phyloP scores from a whole-genome alignment of 1,140 invertebrate genomes.

The Drosophila nasuta region DNA sequence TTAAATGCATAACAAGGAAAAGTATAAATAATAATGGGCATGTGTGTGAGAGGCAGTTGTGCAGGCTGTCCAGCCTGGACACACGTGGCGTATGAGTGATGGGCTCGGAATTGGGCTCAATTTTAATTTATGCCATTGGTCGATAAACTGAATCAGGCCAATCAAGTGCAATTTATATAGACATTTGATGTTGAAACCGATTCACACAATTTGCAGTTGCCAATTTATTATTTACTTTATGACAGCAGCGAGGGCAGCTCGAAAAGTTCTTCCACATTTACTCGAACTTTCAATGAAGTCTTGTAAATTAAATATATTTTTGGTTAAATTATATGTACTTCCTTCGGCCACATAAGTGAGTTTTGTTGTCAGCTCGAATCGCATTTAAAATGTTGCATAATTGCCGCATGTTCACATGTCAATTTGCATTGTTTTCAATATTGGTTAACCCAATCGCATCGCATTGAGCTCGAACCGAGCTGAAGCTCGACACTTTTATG shows the following conservation, averaged over 20 bases:
- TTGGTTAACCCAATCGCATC: slow-evolving; percentile 24
- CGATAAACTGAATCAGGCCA: slow-evolving; percentile 70
- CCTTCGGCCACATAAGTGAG: neutral
- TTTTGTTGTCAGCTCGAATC: neutral
- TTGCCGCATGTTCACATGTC: slow-evolving; percentile 67
- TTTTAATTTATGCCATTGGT: slow-evolving; percentile 80
- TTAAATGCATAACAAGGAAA: slow-evolving; percentile 73
- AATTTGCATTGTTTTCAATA: slow-evolving; percentile 67
- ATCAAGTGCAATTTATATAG: slow-evolving; percentile 83
- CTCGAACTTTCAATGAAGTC: too few species aligned
- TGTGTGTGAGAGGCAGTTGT: neutral
- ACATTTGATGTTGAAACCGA: slow-evolving; percentile 76
- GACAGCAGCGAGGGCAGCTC: slow-evolving; percentile 39
- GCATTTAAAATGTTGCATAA: slow-evolving; percentile 51
- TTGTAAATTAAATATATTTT: neutral
- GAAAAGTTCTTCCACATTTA: neutral
- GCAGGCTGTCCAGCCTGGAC: neutral
- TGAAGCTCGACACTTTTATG: slow-evolving; percentile 53
- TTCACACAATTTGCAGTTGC: slow-evolving; percentile 69
- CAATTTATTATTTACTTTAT: slow-evolving; percentile 71
- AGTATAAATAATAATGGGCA: slow-evolving; percentile 69
- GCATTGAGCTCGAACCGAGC: neutral
- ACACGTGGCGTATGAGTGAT: slow-evolving; percentile 65
- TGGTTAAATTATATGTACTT: neutral
- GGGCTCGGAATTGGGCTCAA: slow-evolving; percentile 29